Evolutionary conservation across 2,888 invertebrate species (phyloP).

Genomic region (Azorinus chamasolen): DNA sequence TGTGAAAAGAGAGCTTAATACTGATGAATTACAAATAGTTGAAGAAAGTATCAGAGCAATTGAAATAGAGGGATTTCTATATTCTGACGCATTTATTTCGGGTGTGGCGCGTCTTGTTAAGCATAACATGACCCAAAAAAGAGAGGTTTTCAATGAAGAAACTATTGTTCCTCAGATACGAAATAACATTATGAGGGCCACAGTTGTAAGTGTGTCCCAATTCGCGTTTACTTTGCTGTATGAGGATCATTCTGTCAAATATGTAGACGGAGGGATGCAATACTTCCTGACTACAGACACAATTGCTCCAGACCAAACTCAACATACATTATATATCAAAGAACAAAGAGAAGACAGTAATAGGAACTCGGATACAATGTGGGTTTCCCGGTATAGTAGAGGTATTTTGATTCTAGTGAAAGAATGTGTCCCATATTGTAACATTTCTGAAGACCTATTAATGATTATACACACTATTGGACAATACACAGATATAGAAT

Average conservation of each 20-base stretch:
- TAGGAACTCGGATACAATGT: too few relatives aligned
- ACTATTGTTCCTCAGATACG: not conserved
- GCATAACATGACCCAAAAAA: not conserved
- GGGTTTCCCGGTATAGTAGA: too few relatives aligned
- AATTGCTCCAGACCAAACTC: too few relatives aligned
- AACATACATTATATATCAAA: too few relatives aligned
- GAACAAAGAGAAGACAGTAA: too few relatives aligned
- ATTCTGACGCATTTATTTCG: conserved; percentile 22
- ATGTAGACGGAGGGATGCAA: too few relatives aligned
- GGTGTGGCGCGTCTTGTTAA: conserved; percentile 40
- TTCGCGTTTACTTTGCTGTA: conserved; percentile 16
- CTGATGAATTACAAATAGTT: conserved; percentile 6
- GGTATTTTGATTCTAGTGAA: too few relatives aligned
- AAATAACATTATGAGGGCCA: not conserved
- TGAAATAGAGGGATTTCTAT: conserved; percentile 11
- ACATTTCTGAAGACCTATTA: too few relatives aligned
- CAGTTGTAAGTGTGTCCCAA: conserved; percentile 17
- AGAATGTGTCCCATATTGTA: too few relatives aligned
- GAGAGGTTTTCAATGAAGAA: not conserved
- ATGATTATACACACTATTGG: too few relatives aligned
- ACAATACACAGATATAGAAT: too few relatives aligned
- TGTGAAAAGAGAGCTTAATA: conserved; percentile 14
- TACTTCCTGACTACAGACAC: too few relatives aligned
- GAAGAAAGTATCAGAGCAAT: conserved; percentile 4
- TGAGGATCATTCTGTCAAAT: not conserved